A percentile compares a stretch with the other conserved stretches of the same genome.
phyloP scores from a whole-genome alignment of 2,113 vertebrate genomes.

The Stigmatopora argus region DNA sequence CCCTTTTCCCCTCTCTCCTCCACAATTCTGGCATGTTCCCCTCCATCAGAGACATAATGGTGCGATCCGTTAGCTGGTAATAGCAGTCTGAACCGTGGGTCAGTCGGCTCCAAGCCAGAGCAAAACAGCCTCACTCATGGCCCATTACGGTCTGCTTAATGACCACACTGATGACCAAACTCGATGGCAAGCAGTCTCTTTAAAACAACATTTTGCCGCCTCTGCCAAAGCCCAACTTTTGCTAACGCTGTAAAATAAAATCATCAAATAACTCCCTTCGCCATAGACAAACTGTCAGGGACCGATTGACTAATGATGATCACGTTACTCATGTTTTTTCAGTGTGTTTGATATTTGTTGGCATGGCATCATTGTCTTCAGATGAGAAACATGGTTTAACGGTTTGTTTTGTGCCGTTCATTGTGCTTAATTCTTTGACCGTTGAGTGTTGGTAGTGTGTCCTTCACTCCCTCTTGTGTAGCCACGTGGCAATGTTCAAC shows the following conservation, averaged over 20 bases:
- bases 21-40: constrained; percentile 39
- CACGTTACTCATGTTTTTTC: not conserved
- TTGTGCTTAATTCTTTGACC: not conserved
- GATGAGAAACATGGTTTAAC: not conserved
- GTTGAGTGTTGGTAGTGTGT: not conserved
- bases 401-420: not conserved
- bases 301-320: not conserved
- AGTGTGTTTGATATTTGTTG: too few relatives aligned
- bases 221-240: constrained; percentile 19
- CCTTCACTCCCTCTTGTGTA: constrained; percentile 23
- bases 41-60: constrained; percentile 67
- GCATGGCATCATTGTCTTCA: too few relatives aligned
- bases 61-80: constrained; percentile 47
- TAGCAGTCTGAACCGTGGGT: constrained; percentile 56
- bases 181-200: constrained; percentile 42
- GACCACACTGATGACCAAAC: constrained; percentile 61
- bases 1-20: constrained; percentile 21
- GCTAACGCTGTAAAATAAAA: constrained; percentile 5
- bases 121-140: constrained; percentile 64
- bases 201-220: constrained; percentile 50
- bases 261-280: not conserved
- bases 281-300: not conserved
- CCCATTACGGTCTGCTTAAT: constrained; percentile 69
- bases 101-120: constrained; percentile 45
- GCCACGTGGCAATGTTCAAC: constrained; percentile 45